phyloP scores from a whole-genome alignment of 1,140 invertebrate genomes.

The Eupeodes corollae region DNA sequence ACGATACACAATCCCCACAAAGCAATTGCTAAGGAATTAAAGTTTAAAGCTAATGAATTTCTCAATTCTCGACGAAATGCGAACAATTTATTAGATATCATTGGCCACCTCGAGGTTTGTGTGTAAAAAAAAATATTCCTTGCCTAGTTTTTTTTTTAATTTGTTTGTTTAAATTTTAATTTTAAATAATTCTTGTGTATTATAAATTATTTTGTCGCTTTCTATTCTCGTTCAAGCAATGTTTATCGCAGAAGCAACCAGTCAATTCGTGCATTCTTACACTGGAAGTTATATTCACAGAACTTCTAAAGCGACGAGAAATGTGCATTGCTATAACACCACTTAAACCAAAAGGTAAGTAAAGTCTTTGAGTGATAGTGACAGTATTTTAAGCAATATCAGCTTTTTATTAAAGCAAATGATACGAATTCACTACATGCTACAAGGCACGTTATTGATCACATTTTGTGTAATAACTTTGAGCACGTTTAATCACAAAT shows the following conservation, averaged over 20 bases:
- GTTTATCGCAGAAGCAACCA: conserved; percentile 38
- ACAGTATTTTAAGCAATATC: no score
- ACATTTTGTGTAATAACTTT: no score
- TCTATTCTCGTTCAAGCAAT: conserved; percentile 42
- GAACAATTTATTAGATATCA: conserved; percentile 50
- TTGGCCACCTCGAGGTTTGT: conserved; percentile 49
- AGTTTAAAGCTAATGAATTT: conserved; percentile 54
- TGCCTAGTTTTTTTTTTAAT: no score
- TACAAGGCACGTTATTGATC: no score
- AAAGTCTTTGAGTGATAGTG: neutral
- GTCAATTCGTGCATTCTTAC: conserved; percentile 45
- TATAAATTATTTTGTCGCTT: conserved; percentile 13
- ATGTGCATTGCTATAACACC: conserved; percentile 47
- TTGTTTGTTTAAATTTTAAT: conserved; percentile 9
- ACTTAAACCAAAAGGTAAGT: conserved; percentile 39
- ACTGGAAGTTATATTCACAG: conserved; percentile 55
- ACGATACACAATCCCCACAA: conserved; percentile 29
- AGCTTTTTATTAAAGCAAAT: no score
- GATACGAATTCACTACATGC: no score
- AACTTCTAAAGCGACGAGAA: conserved; percentile 49
- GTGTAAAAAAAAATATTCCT: neutral
- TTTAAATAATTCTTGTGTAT: neutral
- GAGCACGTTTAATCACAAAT: no score
- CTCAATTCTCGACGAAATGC: conserved; percentile 48
- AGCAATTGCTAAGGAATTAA: conserved; percentile 36